phyloP scores from a whole-genome alignment of 2,888 invertebrate species.

The Epinotia nisella region DNA sequence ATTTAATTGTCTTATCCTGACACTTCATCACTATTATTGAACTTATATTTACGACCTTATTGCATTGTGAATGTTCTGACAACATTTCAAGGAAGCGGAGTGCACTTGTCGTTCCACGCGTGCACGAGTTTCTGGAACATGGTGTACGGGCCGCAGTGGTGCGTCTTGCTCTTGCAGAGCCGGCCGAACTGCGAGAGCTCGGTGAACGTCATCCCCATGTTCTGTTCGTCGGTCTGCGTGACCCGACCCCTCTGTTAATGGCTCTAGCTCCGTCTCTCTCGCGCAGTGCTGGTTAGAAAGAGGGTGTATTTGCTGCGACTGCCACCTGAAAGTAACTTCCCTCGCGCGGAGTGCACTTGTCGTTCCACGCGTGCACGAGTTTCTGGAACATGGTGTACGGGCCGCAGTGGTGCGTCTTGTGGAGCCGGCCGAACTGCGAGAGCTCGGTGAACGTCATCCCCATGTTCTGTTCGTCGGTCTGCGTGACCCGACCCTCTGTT shows the following conservation, averaged over 20 bases:
- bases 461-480: constrained; percentile 96
- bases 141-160: constrained; percentile 96
- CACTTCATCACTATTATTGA: too few species aligned
- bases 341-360: constrained; percentile 67
- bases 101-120: constrained; percentile 89
- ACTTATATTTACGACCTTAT: too few species aligned
- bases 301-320: too few species aligned
- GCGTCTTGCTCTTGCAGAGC: constrained; percentile 89
- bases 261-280: too few species aligned
- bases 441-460: constrained; percentile 98
- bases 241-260: too few species aligned
- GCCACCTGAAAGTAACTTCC: constrained; percentile 68
- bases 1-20: too few species aligned
- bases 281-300: too few species aligned
- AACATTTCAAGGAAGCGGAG: too few species aligned
- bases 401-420: constrained; percentile 93
- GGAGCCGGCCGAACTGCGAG: constrained; percentile 92
- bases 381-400: too few species aligned
- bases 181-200: constrained; percentile 95
- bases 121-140: constrained; percentile 93
- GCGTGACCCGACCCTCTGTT: too few species aligned
- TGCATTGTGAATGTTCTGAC: too few species aligned
- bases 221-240: constrained; percentile 91
- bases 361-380: constrained; percentile 92
- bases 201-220: constrained; percentile 98